Evolutionary conservation across 1,140 invertebrate genomes (phyloP).

Genomic region (Pogonus chalceus): DNA sequence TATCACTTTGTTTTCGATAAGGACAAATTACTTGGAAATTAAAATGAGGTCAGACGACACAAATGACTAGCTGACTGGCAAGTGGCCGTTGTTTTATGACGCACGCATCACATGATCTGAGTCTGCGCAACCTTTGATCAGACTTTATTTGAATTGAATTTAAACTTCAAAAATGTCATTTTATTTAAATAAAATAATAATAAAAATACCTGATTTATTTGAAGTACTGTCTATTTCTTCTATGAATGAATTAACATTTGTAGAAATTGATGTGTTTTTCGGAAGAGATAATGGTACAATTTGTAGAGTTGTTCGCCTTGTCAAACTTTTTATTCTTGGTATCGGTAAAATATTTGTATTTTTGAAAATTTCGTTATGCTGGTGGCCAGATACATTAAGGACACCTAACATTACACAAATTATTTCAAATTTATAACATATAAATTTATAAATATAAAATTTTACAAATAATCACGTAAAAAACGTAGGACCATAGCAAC

Average conservation of each 20-base stretch:
- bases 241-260: not conserved
- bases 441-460: constrained; percentile 7
- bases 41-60: not conserved
- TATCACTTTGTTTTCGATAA: not conserved
- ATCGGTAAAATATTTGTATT: no score
- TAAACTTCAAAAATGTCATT: not conserved
- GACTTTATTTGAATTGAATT: not conserved
- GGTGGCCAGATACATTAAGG: constrained; percentile 9
- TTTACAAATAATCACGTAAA: not conserved
- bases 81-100: not conserved
- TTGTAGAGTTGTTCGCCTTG: constrained; percentile 20
- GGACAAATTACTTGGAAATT: not conserved
- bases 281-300: constrained; percentile 17
- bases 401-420: constrained; percentile 23
- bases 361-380: constrained; percentile 1
- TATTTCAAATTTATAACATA: constrained; percentile 8
- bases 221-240: not conserved
- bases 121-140: not conserved
- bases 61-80: no score
- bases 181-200: not conserved
- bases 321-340: no score
- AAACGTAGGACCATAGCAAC: not conserved
- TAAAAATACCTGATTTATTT: not conserved
- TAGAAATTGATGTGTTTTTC: constrained; percentile 14
- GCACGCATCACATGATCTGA: not conserved